Conservation (phyloP, 2,797 vertebrate genomes). For the Danionella dracula region DNA sequence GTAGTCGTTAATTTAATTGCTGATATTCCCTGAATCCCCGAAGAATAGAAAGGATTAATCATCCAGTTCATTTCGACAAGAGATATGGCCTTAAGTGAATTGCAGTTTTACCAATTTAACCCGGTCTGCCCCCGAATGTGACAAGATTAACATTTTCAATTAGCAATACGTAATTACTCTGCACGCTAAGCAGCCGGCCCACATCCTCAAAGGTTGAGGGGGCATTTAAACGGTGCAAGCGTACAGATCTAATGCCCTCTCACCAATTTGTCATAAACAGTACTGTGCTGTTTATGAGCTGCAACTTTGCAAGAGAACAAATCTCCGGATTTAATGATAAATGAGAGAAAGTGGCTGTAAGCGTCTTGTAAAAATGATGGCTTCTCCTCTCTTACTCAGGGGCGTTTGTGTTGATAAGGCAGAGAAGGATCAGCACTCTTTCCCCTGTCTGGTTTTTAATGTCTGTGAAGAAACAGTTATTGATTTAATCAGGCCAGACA, state of each 20-base stretch:
- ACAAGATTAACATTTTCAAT: conserved; percentile 85
- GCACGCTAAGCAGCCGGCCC: neutral
- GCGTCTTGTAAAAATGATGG: conserved; percentile 23
- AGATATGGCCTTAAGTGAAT: conserved; percentile 82
- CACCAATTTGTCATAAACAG: neutral
- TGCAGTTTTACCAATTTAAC: conserved; percentile 81
- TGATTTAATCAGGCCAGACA: conserved; percentile 66
- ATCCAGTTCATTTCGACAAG: conserved; percentile 77
- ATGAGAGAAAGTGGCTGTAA: neutral
- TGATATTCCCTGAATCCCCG: conserved; percentile 71
- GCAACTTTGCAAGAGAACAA: neutral
- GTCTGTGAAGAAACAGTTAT: conserved; percentile 55
- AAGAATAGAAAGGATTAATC: conserved; percentile 89
- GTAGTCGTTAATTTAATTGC: conserved; percentile 88
- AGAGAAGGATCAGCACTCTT: conserved; percentile 40
- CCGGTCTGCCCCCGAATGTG: conserved; percentile 75
- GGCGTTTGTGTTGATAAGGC: conserved; percentile 39
- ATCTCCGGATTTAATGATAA: conserved; percentile 15
- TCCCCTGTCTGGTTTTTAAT: conserved; percentile 44
- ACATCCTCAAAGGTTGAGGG: conserved; percentile 10
- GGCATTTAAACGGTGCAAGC: neutral
- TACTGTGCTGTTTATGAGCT: neutral
- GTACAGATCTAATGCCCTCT: neutral
- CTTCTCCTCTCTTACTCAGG: conserved; percentile 37
- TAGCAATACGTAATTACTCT: conserved; percentile 73